Base-by-base conservation (phyloP, 2,888 invertebrate species). In the Synanthedon tipuliformis region DNA sequence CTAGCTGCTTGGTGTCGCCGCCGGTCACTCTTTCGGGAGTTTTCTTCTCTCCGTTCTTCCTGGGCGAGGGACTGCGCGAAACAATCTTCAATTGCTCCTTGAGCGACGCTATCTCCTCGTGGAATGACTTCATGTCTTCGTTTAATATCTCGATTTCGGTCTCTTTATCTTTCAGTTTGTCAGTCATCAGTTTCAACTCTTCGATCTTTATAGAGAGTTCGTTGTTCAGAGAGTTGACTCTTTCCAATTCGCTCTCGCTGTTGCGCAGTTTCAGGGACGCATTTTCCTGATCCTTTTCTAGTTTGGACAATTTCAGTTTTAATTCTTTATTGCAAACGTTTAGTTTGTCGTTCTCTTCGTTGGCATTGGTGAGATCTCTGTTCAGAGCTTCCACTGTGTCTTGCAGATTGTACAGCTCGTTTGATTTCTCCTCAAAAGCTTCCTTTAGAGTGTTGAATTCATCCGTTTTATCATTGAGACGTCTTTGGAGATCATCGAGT, bases 1-100 rank as follows among this genome's bases (percentile, higher is more conserved):
- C 86, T 8, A 92, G 62, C 58, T 91, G 91, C 27, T 89, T 86
- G 55, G 90, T 85, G 58, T 91, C 91, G 7, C 81, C 89, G 34
- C 78, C 86, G 50, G 90, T 89, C 54, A 88, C 89, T 59, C 81
- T 62, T 57, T 78, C 78, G 2, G 66, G 54, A 11, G 89, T 85
- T 2, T 79, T 86, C 61, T 86, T 88, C 4, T 85, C 81, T 12
- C 89, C 74, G 54, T 76, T 84, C 59, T 89, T 89, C 53, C 89
- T 88, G 12, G 89, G 89, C 65, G 92, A 91, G 13, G 91, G 90
- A 53, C 88, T 88, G 1, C 86, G 62, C 0, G 87, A 85, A 2
- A 73, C 84, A 78, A 88, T 79, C 64, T 88, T 77, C 8, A 88
- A 53, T 55, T 88, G 83, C 27, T 83, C 79, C 55, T 88, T 88